These are phyloP conservation scores for Sussaba pulchella DNA, from an alignment of 2,888 invertebrate species.

Conservation along the genomic window DNA sequence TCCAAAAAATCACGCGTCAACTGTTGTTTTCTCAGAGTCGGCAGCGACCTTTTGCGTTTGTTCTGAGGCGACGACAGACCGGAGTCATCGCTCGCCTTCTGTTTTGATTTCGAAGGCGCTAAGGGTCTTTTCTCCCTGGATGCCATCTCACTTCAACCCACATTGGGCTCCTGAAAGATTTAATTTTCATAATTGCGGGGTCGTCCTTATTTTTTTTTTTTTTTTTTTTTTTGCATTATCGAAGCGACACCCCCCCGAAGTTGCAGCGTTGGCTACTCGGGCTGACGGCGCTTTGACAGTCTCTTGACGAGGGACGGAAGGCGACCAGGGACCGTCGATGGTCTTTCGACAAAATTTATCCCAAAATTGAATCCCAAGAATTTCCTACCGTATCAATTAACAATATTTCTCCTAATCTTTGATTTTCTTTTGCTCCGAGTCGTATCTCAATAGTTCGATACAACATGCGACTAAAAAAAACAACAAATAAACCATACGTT, in stretches of 20 bases:
- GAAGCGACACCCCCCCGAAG: no score
- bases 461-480: conserved; percentile 6
- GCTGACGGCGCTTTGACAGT: no score
- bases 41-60: conserved; percentile 76
- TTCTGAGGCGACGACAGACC: conserved; percentile 75
- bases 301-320: no score
- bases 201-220: conserved; percentile 6
- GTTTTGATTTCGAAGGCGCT: conserved; percentile 83
- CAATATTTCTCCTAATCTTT: no score
- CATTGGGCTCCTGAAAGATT: conserved; percentile 83
- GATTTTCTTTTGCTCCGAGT: no score
- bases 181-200: conserved; percentile 64
- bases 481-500: neutral
- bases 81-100: conserved; percentile 82
- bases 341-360: no score
- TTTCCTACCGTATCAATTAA: no score
- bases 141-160: conserved; percentile 85
- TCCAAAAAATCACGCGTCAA: conserved; percentile 80
- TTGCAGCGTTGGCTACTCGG: no score
- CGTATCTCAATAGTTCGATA: no score
- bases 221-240: no score
- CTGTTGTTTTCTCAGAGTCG: conserved; percentile 75
- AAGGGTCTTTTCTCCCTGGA: conserved; percentile 84
- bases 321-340: no score
- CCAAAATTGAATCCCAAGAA: no score